Evolutionary conservation across 2,113 vertebrate genomes (phyloP), one percentile per base, ranked within the genome.

Genomic region (Salvelinus fontinalis): DNA sequence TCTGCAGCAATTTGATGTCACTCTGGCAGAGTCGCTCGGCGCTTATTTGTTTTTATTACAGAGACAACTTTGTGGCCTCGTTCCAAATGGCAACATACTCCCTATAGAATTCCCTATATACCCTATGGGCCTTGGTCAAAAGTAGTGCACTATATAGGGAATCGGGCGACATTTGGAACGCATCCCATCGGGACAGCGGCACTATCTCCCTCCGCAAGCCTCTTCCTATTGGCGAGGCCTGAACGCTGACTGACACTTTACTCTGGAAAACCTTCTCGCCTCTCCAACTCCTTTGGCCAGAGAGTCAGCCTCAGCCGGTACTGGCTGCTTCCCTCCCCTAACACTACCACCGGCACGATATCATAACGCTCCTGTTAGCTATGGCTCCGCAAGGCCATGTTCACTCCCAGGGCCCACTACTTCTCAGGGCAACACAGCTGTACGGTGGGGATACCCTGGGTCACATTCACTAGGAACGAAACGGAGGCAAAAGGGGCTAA

Each of bases 11-110:
- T 86, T 81, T 81, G 79, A 75, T 80, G 77, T 76, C 70, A 71
- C 86, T 88, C 85, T 90, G 85, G 82, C 85, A 80, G 77, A 70
- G 78, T 67, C 62, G 69, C 9, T 20, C 27, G 73, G 76, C 75
- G 76, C 75, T 89, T 84, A 88, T 90, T 83, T 86, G 86, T 87
- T 90, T 87, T 90, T 80, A 90, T 90, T 81, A 81, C 83, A 83
- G 79, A 62, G 59, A n/a, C 59, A 62, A n/a, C 18, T 62, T 9
- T 54, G 16, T 18, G 51, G 51, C 51, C 14, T 13, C 14, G 16
- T 13, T 3, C 51, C 51, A 54, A 54, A 54, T 54, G 51, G 14
- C 14, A 54, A 3, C 51, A 16, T 5, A 54, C 4, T 54, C 51
- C 51, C 3, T 18, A 54, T 54, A 54, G 3, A 54, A 14, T 5